Base-by-base conservation (phyloP, 2,888 invertebrate species). In the Oxystoma pomonae region DNA sequence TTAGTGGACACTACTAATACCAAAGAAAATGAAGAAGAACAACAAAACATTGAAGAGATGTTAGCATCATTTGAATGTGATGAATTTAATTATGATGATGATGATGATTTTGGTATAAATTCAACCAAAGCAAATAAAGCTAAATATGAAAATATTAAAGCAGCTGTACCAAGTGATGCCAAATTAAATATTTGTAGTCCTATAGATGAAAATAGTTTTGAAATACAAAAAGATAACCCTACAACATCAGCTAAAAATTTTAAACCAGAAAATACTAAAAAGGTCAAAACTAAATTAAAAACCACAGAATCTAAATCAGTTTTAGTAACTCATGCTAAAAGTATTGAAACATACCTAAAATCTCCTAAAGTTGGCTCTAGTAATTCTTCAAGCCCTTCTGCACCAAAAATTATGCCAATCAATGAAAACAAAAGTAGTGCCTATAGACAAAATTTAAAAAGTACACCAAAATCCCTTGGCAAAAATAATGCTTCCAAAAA, bases 1-100 rank as follows among this genome's bases (percentile, higher is more conserved):
- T n/a, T n/a, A n/a, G n/a, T n/a, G n/a, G n/a, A n/a, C n/a, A n/a
- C n/a, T n/a, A n/a, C n/a, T n/a, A n/a, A n/a, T n/a, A n/a, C n/a
- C n/a, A n/a, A n/a, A 61, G 20, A 17, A 19, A 19, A 57, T 16
- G 35, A 35, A 35, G 35, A 35, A 35, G 35, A 35, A 35, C 35
- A 35, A 35, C 35, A 35, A 18, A 35, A 58, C 21, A 22, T 59
- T 53, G 62, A 60, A 19, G 62, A 65, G 18, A 60, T 65, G 35
- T 60, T 61, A 52, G 16, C 56, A 5, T 58, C 61, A 49, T 20
- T 62, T n/a, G 52, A 62, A 61, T 59, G 57, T 67, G 65, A 67
- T 59, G 65, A 67, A 21, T 57, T 65, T 51, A 63, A 61, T 53
- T 66, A 65, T 58, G 61, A 52, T 59, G 63, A 63, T 51, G 57